phyloP scores from a whole-genome alignment of 2,797 vertebrate genomes.

The Pseudochirops corinnae region DNA sequence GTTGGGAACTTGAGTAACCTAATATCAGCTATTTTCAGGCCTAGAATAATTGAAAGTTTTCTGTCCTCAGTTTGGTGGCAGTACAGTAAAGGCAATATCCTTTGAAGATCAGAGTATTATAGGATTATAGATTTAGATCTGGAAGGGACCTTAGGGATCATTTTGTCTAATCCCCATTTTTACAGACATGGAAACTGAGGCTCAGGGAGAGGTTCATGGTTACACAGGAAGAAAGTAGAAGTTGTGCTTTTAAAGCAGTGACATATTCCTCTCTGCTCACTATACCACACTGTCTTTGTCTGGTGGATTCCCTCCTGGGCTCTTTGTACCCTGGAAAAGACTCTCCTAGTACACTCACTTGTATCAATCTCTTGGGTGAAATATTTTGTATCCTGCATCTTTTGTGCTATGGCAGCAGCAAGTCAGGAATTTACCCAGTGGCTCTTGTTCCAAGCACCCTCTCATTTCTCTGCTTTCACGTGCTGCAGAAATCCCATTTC shows the following conservation, averaged over 20 bases:
- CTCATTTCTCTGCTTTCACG: not conserved
- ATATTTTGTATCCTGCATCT: not conserved
- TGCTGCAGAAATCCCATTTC: not conserved
- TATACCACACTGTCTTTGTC: constrained; percentile 4
- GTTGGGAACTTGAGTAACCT: constrained; percentile 7
- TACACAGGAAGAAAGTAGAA: not conserved
- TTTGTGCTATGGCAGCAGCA: not conserved
- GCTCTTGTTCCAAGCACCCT: not conserved
- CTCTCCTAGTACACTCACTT: not conserved
- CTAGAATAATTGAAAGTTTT: constrained; percentile 38
- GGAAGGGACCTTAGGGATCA: not conserved
- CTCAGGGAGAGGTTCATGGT: not conserved
- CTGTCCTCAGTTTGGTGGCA: constrained; percentile 43
- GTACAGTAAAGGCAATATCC: not conserved
- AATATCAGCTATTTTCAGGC: constrained; percentile 36
- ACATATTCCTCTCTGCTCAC: not conserved
- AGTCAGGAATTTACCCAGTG: too few relatives aligned
- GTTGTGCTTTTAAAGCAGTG: not conserved
- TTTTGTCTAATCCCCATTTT: not conserved
- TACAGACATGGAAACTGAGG: not conserved
- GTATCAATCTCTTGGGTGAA: not conserved
- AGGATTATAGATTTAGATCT: not conserved
- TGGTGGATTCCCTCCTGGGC: not conserved
- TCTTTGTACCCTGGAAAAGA: constrained; percentile 12
- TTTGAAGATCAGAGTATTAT: constrained; percentile 11